Conservation (phyloP, 1,140 invertebrate species). For the Eufriesea mexicana region DNA sequence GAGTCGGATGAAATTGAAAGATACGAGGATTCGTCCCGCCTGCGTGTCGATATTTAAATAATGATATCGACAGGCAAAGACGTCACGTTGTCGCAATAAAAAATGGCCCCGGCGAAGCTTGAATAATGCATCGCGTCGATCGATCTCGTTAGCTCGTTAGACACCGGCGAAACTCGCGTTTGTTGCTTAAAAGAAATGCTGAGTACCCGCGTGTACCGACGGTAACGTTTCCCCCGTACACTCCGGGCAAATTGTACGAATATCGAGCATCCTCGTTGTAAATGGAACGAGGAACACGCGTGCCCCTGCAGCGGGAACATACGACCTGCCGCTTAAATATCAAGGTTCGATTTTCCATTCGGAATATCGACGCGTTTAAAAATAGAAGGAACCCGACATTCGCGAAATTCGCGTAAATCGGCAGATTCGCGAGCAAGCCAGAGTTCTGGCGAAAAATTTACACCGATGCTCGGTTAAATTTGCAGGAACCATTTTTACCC, state of each 20-base stretch:
- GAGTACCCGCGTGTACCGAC: not conserved
- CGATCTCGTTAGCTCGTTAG: not conserved
- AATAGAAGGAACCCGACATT: not conserved
- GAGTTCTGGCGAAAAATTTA: no score
- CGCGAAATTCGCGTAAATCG: no score
- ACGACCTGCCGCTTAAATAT: not conserved
- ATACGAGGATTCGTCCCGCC: not conserved
- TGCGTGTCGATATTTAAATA: not conserved
- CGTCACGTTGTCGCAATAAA: not conserved
- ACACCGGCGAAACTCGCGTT: not conserved
- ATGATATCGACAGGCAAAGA: not conserved
- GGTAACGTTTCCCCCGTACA: not conserved
- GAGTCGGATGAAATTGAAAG: not conserved
- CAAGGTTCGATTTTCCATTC: not conserved
- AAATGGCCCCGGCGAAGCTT: not conserved
- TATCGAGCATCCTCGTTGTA: not conserved
- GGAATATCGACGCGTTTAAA: not conserved
- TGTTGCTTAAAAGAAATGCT: no score
- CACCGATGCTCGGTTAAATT: no score
- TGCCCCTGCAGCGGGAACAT: no score
- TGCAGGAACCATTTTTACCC: no score
- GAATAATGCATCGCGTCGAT: slow-evolving; percentile 21
- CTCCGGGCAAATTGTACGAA: not conserved
- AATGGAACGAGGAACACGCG: not conserved
- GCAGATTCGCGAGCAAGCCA: no score